phyloP scores from a whole-genome alignment of 2,888 invertebrate genomes.

The Trileptium ribeirensis region DNA sequence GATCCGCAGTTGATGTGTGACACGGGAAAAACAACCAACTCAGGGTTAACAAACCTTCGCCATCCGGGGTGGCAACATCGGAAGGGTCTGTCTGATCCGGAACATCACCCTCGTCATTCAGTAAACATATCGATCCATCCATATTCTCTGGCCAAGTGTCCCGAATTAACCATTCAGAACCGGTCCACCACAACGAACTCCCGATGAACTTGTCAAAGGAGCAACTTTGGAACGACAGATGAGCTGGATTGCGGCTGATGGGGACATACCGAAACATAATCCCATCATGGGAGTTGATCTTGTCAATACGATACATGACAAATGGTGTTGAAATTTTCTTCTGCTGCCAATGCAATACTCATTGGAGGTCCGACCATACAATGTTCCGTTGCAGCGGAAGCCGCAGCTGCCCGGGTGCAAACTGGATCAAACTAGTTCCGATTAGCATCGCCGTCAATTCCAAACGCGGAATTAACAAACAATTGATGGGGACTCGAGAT shows the following conservation, averaged over 20 bases:
- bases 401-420: not conserved
- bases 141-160: no score
- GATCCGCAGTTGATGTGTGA: not conserved
- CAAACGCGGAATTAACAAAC: constrained; percentile 22
- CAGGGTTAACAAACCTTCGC: no score
- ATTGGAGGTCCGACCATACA: not conserved
- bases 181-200: constrained; percentile 35
- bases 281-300: not conserved
- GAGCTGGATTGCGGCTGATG: constrained; percentile 43
- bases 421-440: not conserved
- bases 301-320: not conserved
- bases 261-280: constrained; percentile 6
- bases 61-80: no score
- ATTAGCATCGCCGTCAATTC: not conserved
- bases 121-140: no score
- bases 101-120: not conserved
- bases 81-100: not conserved
- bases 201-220: constrained; percentile 22
- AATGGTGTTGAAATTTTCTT: not conserved
- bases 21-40: no score
- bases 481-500: not conserved
- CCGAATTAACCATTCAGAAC: no score
- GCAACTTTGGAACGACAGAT: not conserved
- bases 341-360: constrained; percentile 3
- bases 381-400: not conserved